These are phyloP conservation scores for Apotomis betuletana DNA, from an alignment of 2,888 invertebrate genomes.

Conservation along the genomic window DNA sequence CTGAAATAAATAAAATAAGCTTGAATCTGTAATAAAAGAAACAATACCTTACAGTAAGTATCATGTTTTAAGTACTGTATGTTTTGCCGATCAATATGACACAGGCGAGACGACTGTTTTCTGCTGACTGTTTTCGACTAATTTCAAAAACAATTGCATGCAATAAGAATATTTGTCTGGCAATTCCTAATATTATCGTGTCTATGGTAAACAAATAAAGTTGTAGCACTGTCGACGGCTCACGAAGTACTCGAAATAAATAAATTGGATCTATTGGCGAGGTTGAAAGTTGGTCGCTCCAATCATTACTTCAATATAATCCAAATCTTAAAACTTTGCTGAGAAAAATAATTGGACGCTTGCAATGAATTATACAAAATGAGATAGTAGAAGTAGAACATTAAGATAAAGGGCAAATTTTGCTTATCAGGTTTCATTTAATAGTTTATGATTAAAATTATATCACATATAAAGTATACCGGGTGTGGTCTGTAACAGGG, in stretches of 20 bases:
- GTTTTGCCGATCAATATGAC: no score
- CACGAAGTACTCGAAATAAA: slow-evolving; percentile 56
- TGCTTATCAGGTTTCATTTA: no score
- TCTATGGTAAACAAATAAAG: slow-evolving; percentile 58
- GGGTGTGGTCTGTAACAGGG: no score
- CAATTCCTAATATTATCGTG: slow-evolving; percentile 45
- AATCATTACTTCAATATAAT: slow-evolving; percentile 46
- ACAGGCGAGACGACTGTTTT: no score
- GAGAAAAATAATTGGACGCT: slow-evolving; percentile 33
- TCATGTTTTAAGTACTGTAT: no score
- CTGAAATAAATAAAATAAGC: no score
- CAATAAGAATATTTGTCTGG: slow-evolving; percentile 24
- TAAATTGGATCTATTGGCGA: slow-evolving; percentile 60
- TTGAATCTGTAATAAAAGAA: no score
- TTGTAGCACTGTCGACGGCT: slow-evolving; percentile 52
- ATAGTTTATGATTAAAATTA: no score
- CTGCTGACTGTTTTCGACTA: no score
- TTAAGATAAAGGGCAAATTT: not conserved
- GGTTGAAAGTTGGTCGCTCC: slow-evolving; percentile 54
- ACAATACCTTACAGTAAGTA: no score
- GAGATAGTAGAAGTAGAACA: not conserved
- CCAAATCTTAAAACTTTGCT: slow-evolving; percentile 35
- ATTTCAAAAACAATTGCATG: no score
- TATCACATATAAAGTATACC: no score
- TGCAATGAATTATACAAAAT: not conserved